Base-by-base conservation (phyloP, 2,888 invertebrate species). In the Carcina quercana region DNA sequence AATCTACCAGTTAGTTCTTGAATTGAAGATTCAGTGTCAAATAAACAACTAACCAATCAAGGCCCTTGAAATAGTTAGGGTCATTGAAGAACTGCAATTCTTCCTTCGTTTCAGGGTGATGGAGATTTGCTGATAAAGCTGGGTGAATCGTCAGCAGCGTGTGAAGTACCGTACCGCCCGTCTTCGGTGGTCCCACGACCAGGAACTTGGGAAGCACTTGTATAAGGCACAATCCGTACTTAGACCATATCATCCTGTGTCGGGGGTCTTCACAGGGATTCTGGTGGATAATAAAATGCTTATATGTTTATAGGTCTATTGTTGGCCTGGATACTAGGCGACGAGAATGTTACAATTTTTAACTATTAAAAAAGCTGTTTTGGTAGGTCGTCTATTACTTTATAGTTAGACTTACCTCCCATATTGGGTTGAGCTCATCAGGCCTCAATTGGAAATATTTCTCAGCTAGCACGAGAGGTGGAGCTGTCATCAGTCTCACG, bases 31-130 rank as follows among this genome's bases (percentile, higher is more conserved):
- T n/a, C n/a, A n/a, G n/a, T n/a, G n/a, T n/a, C n/a, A n/a, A n/a
- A n/a, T n/a, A n/a, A n/a, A n/a, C n/a, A n/a, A n/a, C n/a, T 86
- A 82, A 98, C 98, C 98, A 99, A 72, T 98, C 97, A 28, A 99
- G 84, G 11, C 99, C 99, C 54, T 93, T 91, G 54, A 94, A 90
- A 68, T 99, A 99, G 82, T 98, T 98, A 66, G 96, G 95, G 30
- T 97, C 96, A 65, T 95, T 97, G 85, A 99, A 99, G 84, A 99
- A 99, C 85, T 99, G 99, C 45, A 98, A 92, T 79, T 99, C 99
- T 74, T 99, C 99, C 69, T 96, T 99, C 0, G 97, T 97, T 48
- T 94, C 91, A 0, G 94, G 92, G 69, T 95, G 96, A 24, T 93
- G 93, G 42, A 92, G 78, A 82, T 97, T 99, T 53, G 95, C 93